Base-by-base conservation (phyloP, 2,888 invertebrate genomes). In the Papilio gigon region DNA sequence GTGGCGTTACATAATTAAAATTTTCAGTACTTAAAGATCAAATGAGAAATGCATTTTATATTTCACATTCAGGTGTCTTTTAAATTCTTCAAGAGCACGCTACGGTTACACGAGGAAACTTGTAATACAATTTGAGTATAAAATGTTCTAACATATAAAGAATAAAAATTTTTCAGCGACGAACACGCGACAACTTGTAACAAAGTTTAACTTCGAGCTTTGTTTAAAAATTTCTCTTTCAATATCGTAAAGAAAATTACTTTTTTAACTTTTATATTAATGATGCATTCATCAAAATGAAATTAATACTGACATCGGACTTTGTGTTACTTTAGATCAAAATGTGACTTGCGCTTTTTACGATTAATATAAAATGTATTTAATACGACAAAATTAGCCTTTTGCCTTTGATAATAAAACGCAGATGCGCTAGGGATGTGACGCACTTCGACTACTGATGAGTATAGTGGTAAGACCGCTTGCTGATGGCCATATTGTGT, bases 91-190 rank as follows among this genome's bases (percentile, higher is more conserved):
- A 17, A 60, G 8, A 37, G 53, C 25, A 44, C 56, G 62, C 42
- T 61, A 27, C 61, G 47, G 44, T 67, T 60, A 30, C 60, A 35
- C 53, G 30, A 56, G 33, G 37, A 71, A 71, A 73, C 50, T 71
- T 68, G 53, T 70, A 70, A 72, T 66, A 71, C 67, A 65, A 68
- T 71, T 71, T 70, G 42, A 56, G 50, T 61, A 27, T 47, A 64
- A 61, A 70, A 67, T 68, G 68, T 70, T 65, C 66, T 66, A 60
- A 65, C 67, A 68, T 60, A 44, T 65, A 61, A 71, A 64, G 70
- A 71, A 70, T 63, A 71, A 71, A 71, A 73, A 71, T 72, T 72
- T 68, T 71, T 73, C 68, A 71, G 61, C 71, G 44, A 53, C 63
- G 70, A 72, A 71, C 71, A 72, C 65, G 58, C 64, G 70, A 65